Base-by-base conservation (phyloP, 2,797 vertebrate species). In the Leptatherina wallacei region DNA sequence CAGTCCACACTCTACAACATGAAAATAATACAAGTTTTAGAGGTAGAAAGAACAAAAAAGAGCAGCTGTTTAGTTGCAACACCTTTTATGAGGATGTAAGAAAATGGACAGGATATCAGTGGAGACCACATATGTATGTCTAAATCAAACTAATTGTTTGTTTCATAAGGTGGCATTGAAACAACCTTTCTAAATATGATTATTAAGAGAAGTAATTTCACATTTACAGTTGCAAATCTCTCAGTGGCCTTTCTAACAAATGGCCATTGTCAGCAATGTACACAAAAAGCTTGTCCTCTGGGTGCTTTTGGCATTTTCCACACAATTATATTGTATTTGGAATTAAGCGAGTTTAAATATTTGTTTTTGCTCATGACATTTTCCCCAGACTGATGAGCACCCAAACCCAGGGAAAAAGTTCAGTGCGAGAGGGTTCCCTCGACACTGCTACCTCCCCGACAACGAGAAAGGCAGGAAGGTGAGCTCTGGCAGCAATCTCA, bases 391-490 rank as follows among this genome's bases (percentile, higher is more conserved):
- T 71, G 93, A 95, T 0, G 98, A 99, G 87, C 98, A 99, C 74
- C 97, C 97, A 68, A 98, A 96, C 78, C 96, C 97, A 0, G 98
- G 97, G 52, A 98, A 96, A 91, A 98, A 96, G 88, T 99, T 97
- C 93, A 99, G 96, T 0, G 97, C 98, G 0, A 95, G 98, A 60
- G 98, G 98, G 30, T 99, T 99, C 87, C 98, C 98, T 0, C 95
- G 98, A 54, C 97, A 99, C 93, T 99, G 97, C 93, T 99, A 99
- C 84, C 95, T 99, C 80, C 98, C 98, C 0, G 97, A 99, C 93
- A 97, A 95, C 0, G 97, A 98, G 76, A 97, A 97, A 87, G 98
- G 97, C 86, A 94, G 97, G 77, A 98, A 96, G 97, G 97, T 98
- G 85, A 85, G 94, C 13, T 10, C 18, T 9, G 20, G 77, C 29